Evolutionary conservation across 2,797 vertebrate species (phyloP).

Genomic region (Morus bassanus): DNA sequence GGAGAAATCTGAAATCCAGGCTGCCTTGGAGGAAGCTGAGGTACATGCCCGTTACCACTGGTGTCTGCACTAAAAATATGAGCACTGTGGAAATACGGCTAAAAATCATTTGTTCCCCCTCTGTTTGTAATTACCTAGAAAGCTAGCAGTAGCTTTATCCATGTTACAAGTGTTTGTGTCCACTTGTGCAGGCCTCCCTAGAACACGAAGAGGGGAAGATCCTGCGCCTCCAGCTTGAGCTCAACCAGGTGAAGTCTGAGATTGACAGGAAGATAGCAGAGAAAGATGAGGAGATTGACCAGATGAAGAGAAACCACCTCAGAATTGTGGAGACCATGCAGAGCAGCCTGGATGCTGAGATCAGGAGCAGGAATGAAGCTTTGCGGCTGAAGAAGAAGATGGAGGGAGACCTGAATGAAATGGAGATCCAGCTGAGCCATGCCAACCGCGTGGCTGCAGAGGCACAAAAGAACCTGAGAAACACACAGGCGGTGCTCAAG

Average conservation of each 20-base stretch:
- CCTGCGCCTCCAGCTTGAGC: constrained; percentile 76
- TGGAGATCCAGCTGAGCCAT: constrained; percentile 81
- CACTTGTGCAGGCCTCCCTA: not conserved
- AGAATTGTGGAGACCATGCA: constrained; percentile 70
- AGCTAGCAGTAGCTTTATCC: too few relatives aligned
- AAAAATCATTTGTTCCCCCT: too few relatives aligned
- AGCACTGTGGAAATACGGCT: too few relatives aligned
- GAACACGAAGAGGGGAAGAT: constrained; percentile 68
- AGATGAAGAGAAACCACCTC: constrained; percentile 74
- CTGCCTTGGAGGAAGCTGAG: not conserved
- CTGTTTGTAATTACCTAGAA: too few relatives aligned
- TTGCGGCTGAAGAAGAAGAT: constrained; percentile 79
- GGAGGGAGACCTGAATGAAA: constrained; percentile 82
- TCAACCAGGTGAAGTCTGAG: constrained; percentile 78
- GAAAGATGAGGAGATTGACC: constrained; percentile 77
- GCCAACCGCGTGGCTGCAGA: constrained; percentile 75
- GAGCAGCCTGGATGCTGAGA: constrained; percentile 70
- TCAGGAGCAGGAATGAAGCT: constrained; percentile 75
- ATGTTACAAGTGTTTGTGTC: too few relatives aligned
- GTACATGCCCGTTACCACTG: not conserved
- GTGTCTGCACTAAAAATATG: too few relatives aligned
- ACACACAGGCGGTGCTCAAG: constrained; percentile 74
- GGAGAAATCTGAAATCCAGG: not conserved
- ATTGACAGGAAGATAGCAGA: constrained; percentile 78
- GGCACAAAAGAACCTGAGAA: constrained; percentile 71